Conservation (phyloP, 2,113 vertebrate genomes). For the Crotalus viridis region DNA sequence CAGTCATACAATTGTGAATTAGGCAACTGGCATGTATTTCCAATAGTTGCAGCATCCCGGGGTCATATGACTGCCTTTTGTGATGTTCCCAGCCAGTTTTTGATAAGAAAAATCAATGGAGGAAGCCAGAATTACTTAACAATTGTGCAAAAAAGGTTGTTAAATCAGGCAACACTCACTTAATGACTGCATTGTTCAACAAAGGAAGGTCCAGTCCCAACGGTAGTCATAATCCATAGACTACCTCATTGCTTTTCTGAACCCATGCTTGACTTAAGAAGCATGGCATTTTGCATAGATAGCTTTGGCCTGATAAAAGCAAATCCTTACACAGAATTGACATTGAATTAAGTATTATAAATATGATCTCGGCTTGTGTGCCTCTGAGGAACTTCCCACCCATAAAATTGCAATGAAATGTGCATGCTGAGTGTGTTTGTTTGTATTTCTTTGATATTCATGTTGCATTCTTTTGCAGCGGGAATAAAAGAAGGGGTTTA, state of each 20-base stretch:
- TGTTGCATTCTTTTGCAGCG: constrained; percentile 37
- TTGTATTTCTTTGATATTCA: constrained; percentile 45
- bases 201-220: background rate
- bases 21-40: background rate
- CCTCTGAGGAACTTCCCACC: constrained; percentile 6
- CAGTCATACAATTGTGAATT: background rate
- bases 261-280: background rate
- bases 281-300: background rate
- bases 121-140: background rate
- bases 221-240: too few relatives aligned
- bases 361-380: background rate
- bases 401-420: background rate
- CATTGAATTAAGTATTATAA: background rate
- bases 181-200: background rate
- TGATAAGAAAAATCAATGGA: background rate
- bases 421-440: constrained; percentile 6
- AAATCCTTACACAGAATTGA: background rate
- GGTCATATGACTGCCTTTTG: background rate
- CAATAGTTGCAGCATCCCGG: background rate
- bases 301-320: background rate
- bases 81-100: background rate
- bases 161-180: background rate
- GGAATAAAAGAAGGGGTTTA: constrained; percentile 50
- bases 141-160: background rate
- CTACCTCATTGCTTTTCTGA: background rate